phyloP scores from a whole-genome alignment of 2,888 invertebrate genomes.

The Xestia rhomboidea region DNA sequence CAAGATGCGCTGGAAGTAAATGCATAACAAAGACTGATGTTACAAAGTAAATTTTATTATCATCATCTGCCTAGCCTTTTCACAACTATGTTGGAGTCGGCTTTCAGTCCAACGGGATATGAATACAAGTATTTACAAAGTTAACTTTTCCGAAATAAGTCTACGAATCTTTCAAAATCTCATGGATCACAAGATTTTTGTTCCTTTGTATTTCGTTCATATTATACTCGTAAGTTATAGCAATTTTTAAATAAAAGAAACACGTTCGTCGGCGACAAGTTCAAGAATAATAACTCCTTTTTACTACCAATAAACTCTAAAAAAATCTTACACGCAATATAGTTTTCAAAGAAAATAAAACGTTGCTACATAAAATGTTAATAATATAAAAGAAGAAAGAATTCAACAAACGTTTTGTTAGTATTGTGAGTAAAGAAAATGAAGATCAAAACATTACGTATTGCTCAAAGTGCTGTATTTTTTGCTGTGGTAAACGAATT shows the following conservation, averaged over 20 bases:
- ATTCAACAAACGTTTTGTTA: slow-evolving; percentile 26
- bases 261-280: slow-evolving; percentile 3
- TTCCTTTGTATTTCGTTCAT: not conserved
- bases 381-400: slow-evolving; percentile 19
- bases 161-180: not conserved
- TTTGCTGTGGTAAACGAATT: slow-evolving; percentile 50
- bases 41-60: no score
- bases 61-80: not conserved
- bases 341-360: slow-evolving; percentile 46
- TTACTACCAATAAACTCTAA: slow-evolving; percentile 44
- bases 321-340: slow-evolving; percentile 36
- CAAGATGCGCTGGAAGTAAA: not conserved
- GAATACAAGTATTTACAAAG: not conserved
- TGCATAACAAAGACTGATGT: not conserved
- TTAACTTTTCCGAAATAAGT: not conserved
- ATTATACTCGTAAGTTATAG: no score
- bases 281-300: slow-evolving; percentile 24
- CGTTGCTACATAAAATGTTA: slow-evolving; percentile 41
- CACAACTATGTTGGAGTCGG: not conserved
- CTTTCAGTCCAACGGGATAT: not conserved
- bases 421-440: slow-evolving; percentile 42
- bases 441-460: slow-evolving; percentile 52
- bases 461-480: slow-evolving; percentile 47
- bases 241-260: slow-evolving; percentile 22
- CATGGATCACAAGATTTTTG: not conserved